Base-by-base conservation (phyloP, 2,888 invertebrate genomes). In the Plutella xylostella region DNA sequence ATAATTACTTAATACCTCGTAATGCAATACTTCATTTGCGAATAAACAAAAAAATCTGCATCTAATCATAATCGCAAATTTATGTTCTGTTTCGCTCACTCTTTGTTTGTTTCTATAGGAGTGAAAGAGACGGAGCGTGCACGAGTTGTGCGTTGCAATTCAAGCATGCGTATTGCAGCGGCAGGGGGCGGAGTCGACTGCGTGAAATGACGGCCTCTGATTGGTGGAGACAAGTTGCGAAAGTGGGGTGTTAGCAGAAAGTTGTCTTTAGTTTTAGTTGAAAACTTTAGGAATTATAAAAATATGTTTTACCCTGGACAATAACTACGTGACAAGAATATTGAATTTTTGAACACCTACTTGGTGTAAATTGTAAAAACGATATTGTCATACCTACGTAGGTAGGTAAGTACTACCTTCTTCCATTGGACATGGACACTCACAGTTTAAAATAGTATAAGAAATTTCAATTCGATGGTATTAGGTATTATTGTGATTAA, bases 11-110 rank as follows among this genome's bases (percentile, higher is more conserved):
- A 72, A 50, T 50, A 35, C 47, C 47, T 45, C 20, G 47, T 47
- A 50, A 75, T 73, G 72, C 72, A 73, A 65, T 61, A 66, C 67
- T 72, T 74, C 72, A 74, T 80, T 74, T 76, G 71, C 77, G 72
- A 75, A 67, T 75, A 72, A 74, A 77, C 72, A 72, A 75, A 73
- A n/a, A 78, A 77, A 77, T 73, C 77, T 77, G 73, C 79, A 80
- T 79, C 65, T 72, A 59, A 72, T 72, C 61, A 65, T 68, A 65
- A 68, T 66, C 61, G 65, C 66, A 67, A 69, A 62, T 60, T 45
- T 51, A 52, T 50, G 50, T 55, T 47, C 69, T 51, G 55, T 75
- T 75, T 55, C 58, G 63, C 35, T 67, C 69, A 47, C 55, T 50
- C 65, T 2, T 31, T 14, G 4, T 19, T 5, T 18, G 50, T 47